A percentile compares a stretch with the other conserved stretches of the same genome.
Conservation (phyloP, 1,140 invertebrate species). For the Sycophila sp. region DNA sequence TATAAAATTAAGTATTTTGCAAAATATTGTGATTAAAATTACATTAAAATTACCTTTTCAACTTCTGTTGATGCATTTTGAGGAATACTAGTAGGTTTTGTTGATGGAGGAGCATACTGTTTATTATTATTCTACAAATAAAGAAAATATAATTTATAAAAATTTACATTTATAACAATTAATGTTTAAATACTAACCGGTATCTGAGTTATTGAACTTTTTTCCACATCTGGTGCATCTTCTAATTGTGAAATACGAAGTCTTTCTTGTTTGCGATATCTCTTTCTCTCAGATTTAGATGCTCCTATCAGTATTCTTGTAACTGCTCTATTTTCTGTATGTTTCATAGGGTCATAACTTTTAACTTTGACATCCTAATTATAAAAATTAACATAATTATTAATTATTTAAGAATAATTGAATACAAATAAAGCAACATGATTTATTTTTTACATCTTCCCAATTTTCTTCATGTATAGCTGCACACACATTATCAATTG, state of each 20-base stretch:
- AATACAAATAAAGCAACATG: neutral
- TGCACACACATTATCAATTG: neutral
- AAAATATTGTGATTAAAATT: no score
- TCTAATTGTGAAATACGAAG: neutral
- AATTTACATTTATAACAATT: neutral
- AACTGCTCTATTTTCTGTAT: slow-evolving; percentile 2
- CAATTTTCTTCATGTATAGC: neutral
- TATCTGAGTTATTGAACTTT: neutral
- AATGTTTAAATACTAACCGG: no score
- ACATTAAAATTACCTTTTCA: no score
- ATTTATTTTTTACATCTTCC: slow-evolving; percentile 27
- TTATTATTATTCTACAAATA: no score
- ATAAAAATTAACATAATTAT: neutral
- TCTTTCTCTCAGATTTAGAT: neutral
- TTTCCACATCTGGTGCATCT: no score
- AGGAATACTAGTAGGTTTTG: no score
- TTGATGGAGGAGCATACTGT: no score
- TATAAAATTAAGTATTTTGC: neutral
- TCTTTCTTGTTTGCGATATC: slow-evolving; percentile 6
- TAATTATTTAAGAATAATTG: neutral
- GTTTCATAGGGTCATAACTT: slow-evolving; percentile 14
- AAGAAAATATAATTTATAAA: neutral
- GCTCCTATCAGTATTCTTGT: neutral
- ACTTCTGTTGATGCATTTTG: no score
- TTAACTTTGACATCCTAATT: slow-evolving; percentile 6